Evolutionary conservation across 2,797 vertebrate species (phyloP).

Genomic region (Gobionotothen gibberifrons): DNA sequence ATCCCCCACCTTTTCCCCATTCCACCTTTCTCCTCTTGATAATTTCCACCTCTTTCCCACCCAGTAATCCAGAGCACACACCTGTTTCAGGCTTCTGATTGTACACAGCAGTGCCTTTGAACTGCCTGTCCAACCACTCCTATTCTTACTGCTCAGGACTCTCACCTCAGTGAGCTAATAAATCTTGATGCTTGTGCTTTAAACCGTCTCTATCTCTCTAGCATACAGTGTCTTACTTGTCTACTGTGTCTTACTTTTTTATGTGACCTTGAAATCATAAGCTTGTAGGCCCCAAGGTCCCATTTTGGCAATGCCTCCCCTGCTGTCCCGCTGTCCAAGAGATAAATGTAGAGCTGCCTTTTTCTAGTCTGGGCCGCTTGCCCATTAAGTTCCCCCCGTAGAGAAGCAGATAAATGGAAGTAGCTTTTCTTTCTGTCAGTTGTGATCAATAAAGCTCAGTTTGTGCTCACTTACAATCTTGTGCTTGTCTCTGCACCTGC

Average conservation of each 20-base stretch:
- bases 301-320: conserved; percentile 60
- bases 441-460: conserved; percentile 61
- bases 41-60: conserved; percentile 49
- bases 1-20: conserved; percentile 27
- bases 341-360: conserved; percentile 68
- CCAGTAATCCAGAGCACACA: conserved; percentile 69
- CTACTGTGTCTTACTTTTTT: conserved; percentile 47
- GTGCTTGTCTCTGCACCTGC: conserved; percentile 27
- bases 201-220: conserved; percentile 50
- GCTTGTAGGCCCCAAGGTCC: conserved; percentile 46
- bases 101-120: conserved; percentile 64
- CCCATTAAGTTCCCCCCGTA: conserved; percentile 50
- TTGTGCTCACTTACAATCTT: conserved; percentile 19
- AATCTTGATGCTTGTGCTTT: conserved; percentile 57
- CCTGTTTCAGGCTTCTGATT: conserved; percentile 71
- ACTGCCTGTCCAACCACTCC: conserved; percentile 48
- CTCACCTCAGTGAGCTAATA: conserved; percentile 59
- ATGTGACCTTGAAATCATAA: conserved; percentile 63
- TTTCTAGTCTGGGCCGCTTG: conserved; percentile 61
- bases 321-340: conserved; percentile 60
- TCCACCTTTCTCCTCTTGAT: conserved; percentile 28
- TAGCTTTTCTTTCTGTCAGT: conserved; percentile 62
- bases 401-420: conserved; percentile 54
- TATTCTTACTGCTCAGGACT: conserved; percentile 48
- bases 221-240: conserved; percentile 36